Percentiles rank a stretch among this genome's conserved stretches.
phyloP scores from a whole-genome alignment of 2,113 vertebrate genomes.

The Scolopax mira region DNA sequence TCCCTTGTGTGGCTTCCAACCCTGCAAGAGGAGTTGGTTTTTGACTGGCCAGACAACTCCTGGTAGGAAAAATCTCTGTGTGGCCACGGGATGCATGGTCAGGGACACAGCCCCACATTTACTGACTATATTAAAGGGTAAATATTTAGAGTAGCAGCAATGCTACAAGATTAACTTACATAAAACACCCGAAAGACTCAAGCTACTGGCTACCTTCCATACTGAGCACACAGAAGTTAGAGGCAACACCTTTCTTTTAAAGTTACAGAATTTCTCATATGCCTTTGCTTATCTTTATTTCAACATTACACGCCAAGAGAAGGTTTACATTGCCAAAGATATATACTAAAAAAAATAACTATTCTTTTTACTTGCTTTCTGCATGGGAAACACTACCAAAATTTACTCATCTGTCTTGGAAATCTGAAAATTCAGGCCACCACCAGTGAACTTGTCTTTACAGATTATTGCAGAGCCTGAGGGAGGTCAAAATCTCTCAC shows the following conservation, averaged over 20 bases:
- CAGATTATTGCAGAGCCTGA: background rate
- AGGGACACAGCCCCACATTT: background rate
- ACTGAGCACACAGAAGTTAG: fast-evolving
- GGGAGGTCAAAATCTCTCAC: background rate
- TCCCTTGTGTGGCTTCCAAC: background rate
- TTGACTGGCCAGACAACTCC: background rate
- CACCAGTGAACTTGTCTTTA: background rate
- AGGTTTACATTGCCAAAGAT: background rate
- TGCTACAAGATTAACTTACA: background rate
- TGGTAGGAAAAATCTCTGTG: background rate
- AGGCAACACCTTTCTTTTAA: background rate
- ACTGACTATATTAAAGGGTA: background rate
- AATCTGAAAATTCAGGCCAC: background rate
- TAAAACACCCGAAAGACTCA: background rate
- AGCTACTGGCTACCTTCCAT: background rate
- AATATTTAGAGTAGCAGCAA: background rate
- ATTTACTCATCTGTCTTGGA: background rate
- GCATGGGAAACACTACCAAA: background rate
- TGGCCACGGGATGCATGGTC: background rate
- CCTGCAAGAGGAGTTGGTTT: background rate
- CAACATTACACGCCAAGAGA: background rate
- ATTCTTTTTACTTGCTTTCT: background rate
- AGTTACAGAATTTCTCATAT: background rate
- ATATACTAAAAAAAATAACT: background rate
- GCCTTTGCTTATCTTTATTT: background rate